phyloP scores from a whole-genome alignment of 2,113 vertebrate species.

The Otolemur garnettii region DNA sequence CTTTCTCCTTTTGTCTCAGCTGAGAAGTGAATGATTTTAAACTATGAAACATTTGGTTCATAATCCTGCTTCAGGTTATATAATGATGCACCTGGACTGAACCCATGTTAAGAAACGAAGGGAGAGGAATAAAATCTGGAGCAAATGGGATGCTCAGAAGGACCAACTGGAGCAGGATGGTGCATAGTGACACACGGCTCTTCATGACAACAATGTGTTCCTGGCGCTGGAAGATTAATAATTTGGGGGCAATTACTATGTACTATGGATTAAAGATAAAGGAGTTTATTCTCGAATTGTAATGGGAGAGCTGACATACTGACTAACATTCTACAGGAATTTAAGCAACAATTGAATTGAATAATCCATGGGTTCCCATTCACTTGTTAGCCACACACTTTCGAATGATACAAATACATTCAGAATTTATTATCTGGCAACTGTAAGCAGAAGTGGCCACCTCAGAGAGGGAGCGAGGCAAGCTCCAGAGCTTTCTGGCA shows the following conservation, averaged over 20 bases:
- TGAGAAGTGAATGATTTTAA: not conserved
- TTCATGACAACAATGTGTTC: not conserved
- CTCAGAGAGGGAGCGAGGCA: not conserved
- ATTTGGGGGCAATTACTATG: not conserved
- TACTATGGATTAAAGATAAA: not conserved
- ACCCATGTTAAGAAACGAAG: not conserved
- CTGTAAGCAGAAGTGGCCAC: not conserved
- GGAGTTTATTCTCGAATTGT: constrained; percentile 25
- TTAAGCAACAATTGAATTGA: constrained; percentile 28
- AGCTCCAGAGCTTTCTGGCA: not conserved
- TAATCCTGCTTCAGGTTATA: not conserved
- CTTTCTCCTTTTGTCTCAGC: not conserved
- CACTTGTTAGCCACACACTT: constrained; percentile 2
- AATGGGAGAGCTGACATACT: not conserved
- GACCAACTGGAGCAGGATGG: not conserved
- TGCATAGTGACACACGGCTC: not conserved
- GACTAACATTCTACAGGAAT: not conserved
- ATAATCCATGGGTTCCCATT: not conserved
- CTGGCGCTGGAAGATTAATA: not conserved
- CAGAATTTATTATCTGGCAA: not conserved
- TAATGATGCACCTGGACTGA: not conserved
- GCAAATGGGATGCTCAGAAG: not conserved
- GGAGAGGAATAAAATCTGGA: not conserved
- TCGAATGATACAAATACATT: not conserved
- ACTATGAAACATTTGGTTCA: not conserved